A percentile compares a stretch with the other conserved stretches of the same genome.
Conservation (phyloP, 2,113 vertebrate species). For the Psittacula cyanocephala region DNA sequence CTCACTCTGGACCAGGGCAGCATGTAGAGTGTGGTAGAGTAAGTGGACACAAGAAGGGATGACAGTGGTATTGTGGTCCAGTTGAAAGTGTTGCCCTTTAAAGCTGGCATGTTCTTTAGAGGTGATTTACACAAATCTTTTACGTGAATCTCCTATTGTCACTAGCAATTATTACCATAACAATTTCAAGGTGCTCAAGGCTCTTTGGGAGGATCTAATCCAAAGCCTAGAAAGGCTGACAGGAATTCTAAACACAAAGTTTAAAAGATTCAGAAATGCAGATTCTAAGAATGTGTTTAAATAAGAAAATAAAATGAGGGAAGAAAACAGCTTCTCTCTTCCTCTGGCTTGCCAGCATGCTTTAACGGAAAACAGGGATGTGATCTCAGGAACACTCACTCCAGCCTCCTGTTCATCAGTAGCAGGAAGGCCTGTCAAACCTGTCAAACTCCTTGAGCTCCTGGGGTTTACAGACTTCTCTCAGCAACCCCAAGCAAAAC, state of each 20-base stretch:
- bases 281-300: background rate
- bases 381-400: background rate
- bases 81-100: background rate
- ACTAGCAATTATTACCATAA: background rate
- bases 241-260: background rate
- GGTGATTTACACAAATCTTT: background rate
- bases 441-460: slow-evolving; percentile 52
- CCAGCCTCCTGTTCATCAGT: slow-evolving; percentile 5
- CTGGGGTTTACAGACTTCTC: slow-evolving; percentile 61
- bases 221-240: background rate
- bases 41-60: background rate
- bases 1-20: background rate
- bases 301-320: background rate
- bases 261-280: background rate
- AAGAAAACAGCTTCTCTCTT: background rate
- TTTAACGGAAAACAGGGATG: background rate
- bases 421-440: slow-evolving; percentile 26
- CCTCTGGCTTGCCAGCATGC: background rate
- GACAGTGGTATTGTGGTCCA: background rate
- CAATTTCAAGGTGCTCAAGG: background rate
- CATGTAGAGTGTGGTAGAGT: accelerated
- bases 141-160: background rate
- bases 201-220: background rate
- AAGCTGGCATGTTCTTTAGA: background rate
- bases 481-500: slow-evolving; percentile 61